phyloP scores from a whole-genome alignment of 2,888 invertebrate genomes.

The Tricholauxania praeusta region DNA sequence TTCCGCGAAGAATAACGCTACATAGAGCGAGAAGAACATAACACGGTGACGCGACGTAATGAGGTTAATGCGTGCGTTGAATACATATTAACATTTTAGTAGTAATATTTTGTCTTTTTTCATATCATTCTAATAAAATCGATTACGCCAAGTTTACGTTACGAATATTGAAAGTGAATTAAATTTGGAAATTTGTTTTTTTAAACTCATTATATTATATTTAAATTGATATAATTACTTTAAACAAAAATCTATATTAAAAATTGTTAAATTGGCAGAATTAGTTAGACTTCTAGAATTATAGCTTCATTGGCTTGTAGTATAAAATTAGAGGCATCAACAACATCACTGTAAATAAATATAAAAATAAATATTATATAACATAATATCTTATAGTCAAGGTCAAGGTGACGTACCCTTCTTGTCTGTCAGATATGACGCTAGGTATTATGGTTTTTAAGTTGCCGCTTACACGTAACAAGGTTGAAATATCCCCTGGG shows the following conservation, averaged over 20 bases:
- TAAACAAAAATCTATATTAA: background rate
- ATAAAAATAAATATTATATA: slow-evolving; percentile 11
- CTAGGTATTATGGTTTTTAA: slow-evolving; percentile 56
- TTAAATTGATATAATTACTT: background rate
- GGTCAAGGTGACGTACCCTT: slow-evolving; percentile 54
- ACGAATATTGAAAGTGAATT: background rate
- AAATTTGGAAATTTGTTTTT: background rate
- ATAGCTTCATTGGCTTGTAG: slow-evolving; percentile 60
- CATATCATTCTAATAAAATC: too few species aligned
- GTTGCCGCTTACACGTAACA: slow-evolving; percentile 48
- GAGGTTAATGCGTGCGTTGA: background rate
- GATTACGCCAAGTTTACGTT: too few species aligned
- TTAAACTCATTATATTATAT: background rate
- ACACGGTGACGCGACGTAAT: background rate
- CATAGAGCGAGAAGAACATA: background rate
- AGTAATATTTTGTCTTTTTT: too few species aligned
- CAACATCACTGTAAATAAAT: slow-evolving; percentile 49
- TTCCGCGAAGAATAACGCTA: too few species aligned
- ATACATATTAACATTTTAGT: too few species aligned
- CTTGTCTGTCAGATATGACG: slow-evolving; percentile 52
- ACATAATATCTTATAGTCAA: background rate
- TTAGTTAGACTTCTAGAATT: slow-evolving; percentile 53
- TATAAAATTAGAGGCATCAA: slow-evolving; percentile 49
- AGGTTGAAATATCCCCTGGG: slow-evolving; percentile 61
- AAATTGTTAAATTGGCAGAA: background rate